Conservation (phyloP, 2,797 vertebrate genomes). For the Echeneis naucrates region DNA sequence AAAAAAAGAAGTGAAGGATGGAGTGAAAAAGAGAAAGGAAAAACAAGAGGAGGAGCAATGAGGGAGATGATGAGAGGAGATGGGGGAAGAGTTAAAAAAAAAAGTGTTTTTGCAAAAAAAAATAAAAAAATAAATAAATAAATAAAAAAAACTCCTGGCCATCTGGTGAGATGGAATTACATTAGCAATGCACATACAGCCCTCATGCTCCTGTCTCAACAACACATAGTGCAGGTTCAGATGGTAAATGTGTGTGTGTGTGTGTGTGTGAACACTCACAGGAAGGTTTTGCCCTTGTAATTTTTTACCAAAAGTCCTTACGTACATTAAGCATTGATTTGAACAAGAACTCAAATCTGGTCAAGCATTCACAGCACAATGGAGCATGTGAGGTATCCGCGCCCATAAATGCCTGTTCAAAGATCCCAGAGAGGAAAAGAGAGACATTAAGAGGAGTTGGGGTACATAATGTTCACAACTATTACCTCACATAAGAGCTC, state of each 20-base stretch:
- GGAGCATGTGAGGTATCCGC: slow-evolving; percentile 23
- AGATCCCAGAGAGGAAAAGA: slow-evolving; percentile 38
- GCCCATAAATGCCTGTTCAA: slow-evolving; percentile 35
- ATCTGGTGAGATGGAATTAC: slow-evolving; percentile 81
- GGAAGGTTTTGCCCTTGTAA: slow-evolving; percentile 48
- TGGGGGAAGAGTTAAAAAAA: slow-evolving; percentile 28
- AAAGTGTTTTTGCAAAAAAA: slow-evolving; percentile 53
- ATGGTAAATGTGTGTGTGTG: slow-evolving; percentile 31
- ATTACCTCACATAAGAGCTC: slow-evolving; percentile 76
- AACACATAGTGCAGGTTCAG: slow-evolving; percentile 49
- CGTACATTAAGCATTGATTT: slow-evolving; percentile 15
- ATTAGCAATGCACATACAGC: slow-evolving; percentile 76
- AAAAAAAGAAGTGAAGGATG: slow-evolving; percentile 29
- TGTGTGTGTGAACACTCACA: slow-evolving; percentile 26
- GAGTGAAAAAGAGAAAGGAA: slow-evolving; percentile 9
- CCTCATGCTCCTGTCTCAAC: slow-evolving; percentile 68
- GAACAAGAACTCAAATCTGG: slow-evolving; percentile 24
- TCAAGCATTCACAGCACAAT: slow-evolving; percentile 26
- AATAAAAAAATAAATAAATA: slow-evolving; percentile 48
- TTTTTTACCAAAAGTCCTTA: slow-evolving; percentile 13
- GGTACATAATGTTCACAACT: slow-evolving; percentile 60
- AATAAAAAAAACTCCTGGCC: slow-evolving; percentile 61
- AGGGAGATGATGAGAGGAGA: slow-evolving; percentile 33
- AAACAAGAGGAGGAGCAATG: slow-evolving; percentile 40
- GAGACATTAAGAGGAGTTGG: slow-evolving; percentile 40